Evolutionary conservation across 2,888 invertebrate genomes (phyloP).

Genomic region (Crocallis elinguaria): DNA sequence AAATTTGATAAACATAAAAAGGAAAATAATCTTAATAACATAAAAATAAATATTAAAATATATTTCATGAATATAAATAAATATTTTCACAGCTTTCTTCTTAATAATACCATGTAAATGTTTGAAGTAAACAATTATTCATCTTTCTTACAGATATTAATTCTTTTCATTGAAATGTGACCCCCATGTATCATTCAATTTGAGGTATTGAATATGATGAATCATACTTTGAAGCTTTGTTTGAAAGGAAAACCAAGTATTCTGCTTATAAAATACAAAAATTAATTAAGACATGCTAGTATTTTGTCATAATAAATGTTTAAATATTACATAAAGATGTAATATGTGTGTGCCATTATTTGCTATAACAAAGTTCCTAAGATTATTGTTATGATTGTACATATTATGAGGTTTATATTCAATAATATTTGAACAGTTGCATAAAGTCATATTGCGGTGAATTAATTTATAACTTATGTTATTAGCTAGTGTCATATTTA

Average conservation of each 20-base stretch:
- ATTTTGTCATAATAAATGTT: neutral
- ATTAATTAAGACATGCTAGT: neutral
- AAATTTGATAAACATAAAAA: too few relatives aligned
- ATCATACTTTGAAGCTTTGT: neutral
- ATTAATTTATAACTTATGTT: slow-evolving; percentile 13
- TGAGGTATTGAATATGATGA: neutral
- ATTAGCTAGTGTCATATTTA: slow-evolving; percentile 17
- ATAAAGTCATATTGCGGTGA: slow-evolving; percentile 10
- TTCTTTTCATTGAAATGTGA: neutral
- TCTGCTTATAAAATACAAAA: neutral
- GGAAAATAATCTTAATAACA: too few relatives aligned
- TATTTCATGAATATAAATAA: too few relatives aligned
- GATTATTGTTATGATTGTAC: neutral
- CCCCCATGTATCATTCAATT: slow-evolving; percentile 4
- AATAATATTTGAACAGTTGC: slow-evolving; percentile 46
- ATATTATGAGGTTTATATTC: slow-evolving; percentile 6
- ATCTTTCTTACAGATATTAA: neutral
- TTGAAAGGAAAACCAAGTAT: neutral
- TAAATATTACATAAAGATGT: neutral
- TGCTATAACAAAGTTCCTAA: neutral
- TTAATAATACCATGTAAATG: neutral
- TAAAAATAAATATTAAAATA: too few relatives aligned
- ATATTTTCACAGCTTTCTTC: neutral
- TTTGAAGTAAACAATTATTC: neutral
- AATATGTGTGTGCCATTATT: neutral